These are phyloP conservation scores for Drosophila fungiperda DNA, from an alignment of 2,888 invertebrate species.

Conservation along the genomic window DNA sequence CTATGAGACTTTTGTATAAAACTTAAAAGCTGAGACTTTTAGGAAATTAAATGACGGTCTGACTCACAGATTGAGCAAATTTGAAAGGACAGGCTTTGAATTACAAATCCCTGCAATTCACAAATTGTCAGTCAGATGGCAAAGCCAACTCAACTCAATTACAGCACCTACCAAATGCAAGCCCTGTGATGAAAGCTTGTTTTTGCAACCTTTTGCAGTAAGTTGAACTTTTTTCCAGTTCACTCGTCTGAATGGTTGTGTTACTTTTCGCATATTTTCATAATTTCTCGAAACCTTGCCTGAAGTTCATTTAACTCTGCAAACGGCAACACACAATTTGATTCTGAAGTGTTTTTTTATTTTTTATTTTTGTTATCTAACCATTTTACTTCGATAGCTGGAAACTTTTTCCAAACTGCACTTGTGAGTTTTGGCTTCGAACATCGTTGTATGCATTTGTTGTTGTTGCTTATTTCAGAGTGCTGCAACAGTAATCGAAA, in stretches of 20 bases:
- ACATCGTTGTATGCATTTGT: constrained; percentile 22
- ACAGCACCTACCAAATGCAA: constrained; percentile 20
- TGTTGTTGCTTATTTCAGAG: constrained; percentile 36
- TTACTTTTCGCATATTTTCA: constrained; percentile 62
- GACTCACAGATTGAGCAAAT: constrained; percentile 2
- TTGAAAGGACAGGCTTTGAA: constrained; percentile 24
- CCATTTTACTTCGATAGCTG: constrained; percentile 51
- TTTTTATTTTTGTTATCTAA: constrained; percentile 5
- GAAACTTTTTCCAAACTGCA: constrained; percentile 59
- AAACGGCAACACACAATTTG: constrained; percentile 59
- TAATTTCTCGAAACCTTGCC: constrained; percentile 56
- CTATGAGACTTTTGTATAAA: no score
- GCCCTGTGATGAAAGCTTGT: constrained; percentile 7
- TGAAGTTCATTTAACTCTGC: constrained; percentile 48
- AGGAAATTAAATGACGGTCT: not conserved
- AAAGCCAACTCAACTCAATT: constrained; percentile 16
- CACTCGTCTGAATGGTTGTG: constrained; percentile 13
- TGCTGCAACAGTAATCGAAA: constrained; percentile 79
- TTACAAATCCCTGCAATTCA: constrained; percentile 39
- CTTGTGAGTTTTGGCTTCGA: constrained; percentile 59
- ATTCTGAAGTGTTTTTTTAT: constrained; percentile 17
- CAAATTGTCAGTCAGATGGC: constrained; percentile 27
- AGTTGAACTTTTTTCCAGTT: constrained; percentile 33
- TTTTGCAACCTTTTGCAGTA: constrained; percentile 24
- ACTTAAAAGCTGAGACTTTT: not conserved